phyloP scores from a whole-genome alignment of 2,888 invertebrate species.

The Dione juno region DNA sequence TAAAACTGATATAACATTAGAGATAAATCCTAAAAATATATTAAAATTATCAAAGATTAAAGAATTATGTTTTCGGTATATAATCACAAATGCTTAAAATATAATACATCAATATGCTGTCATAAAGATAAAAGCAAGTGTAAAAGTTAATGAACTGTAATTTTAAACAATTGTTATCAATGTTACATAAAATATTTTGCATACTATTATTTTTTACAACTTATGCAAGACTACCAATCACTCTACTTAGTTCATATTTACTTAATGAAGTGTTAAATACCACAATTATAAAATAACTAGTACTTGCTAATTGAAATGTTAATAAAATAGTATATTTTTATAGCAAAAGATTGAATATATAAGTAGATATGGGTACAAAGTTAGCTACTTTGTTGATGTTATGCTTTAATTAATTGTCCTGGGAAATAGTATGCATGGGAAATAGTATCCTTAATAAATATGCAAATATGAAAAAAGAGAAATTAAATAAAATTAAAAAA shows the following conservation, averaged over 20 bases:
- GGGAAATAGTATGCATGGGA: not conserved
- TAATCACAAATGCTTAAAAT: constrained; percentile 8
- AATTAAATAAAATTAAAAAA: no score
- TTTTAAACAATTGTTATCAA: constrained; percentile 10
- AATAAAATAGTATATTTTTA: no score
- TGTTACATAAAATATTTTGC: not conserved
- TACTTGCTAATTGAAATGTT: no score
- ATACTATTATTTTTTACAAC: not conserved
- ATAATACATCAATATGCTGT: not conserved
- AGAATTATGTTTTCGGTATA: not conserved
- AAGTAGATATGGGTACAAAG: no score
- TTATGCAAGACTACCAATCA: not conserved
- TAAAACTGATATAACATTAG: not conserved
- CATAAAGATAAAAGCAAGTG: constrained; percentile 11
- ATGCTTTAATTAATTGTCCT: not conserved
- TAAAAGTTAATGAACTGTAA: constrained; percentile 1
- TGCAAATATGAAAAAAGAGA: not conserved
- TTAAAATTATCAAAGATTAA: not conserved
- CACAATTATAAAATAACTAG: not conserved
- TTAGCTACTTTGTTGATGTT: no score
- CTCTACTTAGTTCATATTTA: not conserved
- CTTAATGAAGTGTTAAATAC: not conserved
- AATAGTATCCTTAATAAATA: not conserved
- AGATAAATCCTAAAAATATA: constrained; percentile 5
- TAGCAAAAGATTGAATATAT: no score